Evolutionary conservation across 1,140 invertebrate genomes (phyloP), one percentile per base, ranked within the genome.

Genomic region (Parapsyche elsis): DNA sequence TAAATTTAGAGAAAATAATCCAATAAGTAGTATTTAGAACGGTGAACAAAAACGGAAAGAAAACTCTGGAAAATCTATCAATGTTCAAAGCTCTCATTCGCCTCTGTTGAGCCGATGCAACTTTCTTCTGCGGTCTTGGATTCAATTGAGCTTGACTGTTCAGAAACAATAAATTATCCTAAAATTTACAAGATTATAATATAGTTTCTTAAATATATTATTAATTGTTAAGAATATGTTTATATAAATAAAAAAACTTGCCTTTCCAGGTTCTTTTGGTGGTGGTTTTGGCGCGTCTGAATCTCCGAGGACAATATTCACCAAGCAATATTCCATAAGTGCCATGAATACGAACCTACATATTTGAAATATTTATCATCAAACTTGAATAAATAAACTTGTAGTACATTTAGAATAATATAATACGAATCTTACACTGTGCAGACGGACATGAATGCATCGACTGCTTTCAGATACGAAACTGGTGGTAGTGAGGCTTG

Each of bases 301-400:
- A 84, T 95, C 94, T 0, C 94, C 94, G 1, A 97, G 89, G 0
- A 97, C 94, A 64, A 97, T 96, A 84, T 97, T 97, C 0, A 97
- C 95, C 81, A 97, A 87, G 84, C 95, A 97, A 86, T 97, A 97
- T 86, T 97, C 96, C 96, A 97, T 97, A 45, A 97, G 86, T 2
- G 96, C 96, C 93, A 97, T 94, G 86, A 97, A 97, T 84, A 97
- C 96, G 88, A 97, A 96, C 44, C 92, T 93, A 61, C 24, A 9
- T 26, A 67, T 26, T 23, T 14, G 10, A 67, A 26, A 67, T 9
- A 38, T 38, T 38, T 38, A 38, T 38, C 30, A 38, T 38, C 30
- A 38, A 7, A 38, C 7, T 38, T 38, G 30, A 38, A 38, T 38
- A 38, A 38, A 38, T 38, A 7, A 38, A 38, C 1, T 38, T 67